Conservation (phyloP, 2,888 invertebrate genomes). For the Drosophila picticornis region DNA sequence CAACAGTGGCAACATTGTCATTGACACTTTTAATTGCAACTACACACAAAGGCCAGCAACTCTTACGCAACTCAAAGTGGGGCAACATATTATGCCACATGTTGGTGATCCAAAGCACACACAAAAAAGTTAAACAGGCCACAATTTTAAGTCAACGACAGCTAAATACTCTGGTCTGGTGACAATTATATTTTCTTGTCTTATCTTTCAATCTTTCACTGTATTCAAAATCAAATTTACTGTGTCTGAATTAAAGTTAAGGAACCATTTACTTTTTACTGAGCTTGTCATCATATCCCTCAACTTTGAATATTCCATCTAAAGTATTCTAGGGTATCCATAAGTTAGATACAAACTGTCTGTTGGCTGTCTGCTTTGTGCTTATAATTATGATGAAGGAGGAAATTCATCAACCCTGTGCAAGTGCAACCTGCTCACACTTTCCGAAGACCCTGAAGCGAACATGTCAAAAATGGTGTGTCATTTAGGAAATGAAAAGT, state of each 20-base stretch:
- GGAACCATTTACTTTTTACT: not conserved
- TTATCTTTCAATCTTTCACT: too few relatives aligned
- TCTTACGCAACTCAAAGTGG: constrained; percentile 55
- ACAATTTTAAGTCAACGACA: not conserved
- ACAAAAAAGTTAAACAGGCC: constrained; percentile 23
- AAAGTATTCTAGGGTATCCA: not conserved
- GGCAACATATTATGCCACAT: constrained; percentile 63
- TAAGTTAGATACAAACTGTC: constrained; percentile 2
- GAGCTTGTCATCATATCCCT: not conserved
- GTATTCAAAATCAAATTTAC: not conserved
- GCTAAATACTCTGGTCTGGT: not conserved
- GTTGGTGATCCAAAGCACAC: constrained; percentile 20
- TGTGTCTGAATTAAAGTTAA: not conserved
- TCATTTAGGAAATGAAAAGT: constrained; percentile 62
- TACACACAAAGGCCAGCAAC: constrained; percentile 44
- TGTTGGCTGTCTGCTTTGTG: constrained; percentile 18
- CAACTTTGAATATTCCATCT: not conserved
- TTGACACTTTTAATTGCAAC: constrained; percentile 70
- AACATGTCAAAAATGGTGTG: constrained; percentile 54
- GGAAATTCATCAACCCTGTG: constrained; percentile 37
- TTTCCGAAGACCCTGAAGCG: constrained; percentile 37
- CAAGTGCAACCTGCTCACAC: constrained; percentile 6
- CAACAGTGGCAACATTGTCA: constrained; percentile 52
- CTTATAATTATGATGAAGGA: constrained; percentile 71
- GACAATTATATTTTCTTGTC: too few relatives aligned